Evolutionary conservation across 2,113 vertebrate genomes (phyloP), one percentile per base, ranked within the genome.

Genomic region (Oryzias javanicus): DNA sequence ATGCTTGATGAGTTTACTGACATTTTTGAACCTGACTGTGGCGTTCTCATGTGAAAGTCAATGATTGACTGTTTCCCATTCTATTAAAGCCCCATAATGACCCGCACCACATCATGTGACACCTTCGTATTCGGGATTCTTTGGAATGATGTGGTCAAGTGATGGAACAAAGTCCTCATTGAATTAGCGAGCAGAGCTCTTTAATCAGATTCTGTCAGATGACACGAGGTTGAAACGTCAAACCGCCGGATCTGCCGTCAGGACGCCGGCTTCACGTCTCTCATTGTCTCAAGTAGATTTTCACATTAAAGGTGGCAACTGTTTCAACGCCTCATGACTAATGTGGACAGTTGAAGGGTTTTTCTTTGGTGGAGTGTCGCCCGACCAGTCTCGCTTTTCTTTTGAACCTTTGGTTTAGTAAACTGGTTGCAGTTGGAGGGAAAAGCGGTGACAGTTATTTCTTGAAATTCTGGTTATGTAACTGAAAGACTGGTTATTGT

Each of bases 401-500:
- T 13, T 22, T 60, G 40, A 6, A 40, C 48, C 0, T 12, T 66
- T 86, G 72, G 63, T 59, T 80, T 49, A 55, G 42, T 14, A 35
- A 64, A 70, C 58, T 19, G 44, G 29, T 24, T 16, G 42, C 22
- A 6, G 14, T 29, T 16, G 42, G 49, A 35, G 35, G 57, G 20
- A 60, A 66, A 60, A 24, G 17, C 20, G 17, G 29, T 3, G 5
- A 22, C 56, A 25, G 16, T 40, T 13, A 14, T 14, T n/a, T 60
- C 83, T 54, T 67, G 87, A 84, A 83, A 80, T 70, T 73, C 86
- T 72, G 56, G 83, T 88, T 80, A 40, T 60, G 52, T 70, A 49
- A 62, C 49, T 13, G 48, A 42, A 13, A 59, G 18, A 72, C 45
- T 50, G 44, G 60, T 60, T 70, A 18, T 45, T 56, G 48, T 62